Evolutionary conservation across 1,140 invertebrate species (phyloP).

Genomic region (Fopius arisanus): DNA sequence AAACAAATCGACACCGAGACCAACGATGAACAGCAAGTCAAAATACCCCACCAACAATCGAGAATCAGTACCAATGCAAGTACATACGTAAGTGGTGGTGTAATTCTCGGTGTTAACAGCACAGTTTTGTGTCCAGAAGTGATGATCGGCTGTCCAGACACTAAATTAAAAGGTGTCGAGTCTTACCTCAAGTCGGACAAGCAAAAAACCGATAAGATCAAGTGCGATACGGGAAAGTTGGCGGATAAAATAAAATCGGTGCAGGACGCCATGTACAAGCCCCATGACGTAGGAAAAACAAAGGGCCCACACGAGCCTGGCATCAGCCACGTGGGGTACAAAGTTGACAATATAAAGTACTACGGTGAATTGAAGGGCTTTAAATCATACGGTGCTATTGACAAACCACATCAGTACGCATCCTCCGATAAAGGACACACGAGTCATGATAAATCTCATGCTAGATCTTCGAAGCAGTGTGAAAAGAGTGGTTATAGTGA

Average conservation of each 20-base stretch:
- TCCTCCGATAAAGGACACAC: slow-evolving; percentile 38
- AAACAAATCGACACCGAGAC: slow-evolving; percentile 17
- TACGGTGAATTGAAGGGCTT: slow-evolving; percentile 60
- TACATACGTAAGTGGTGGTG: slow-evolving; percentile 26
- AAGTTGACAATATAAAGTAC: slow-evolving; percentile 57
- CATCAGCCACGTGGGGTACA: slow-evolving; percentile 49
- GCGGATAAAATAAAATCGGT: slow-evolving; percentile 55
- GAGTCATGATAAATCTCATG: slow-evolving; percentile 50
- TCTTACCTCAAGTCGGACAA: slow-evolving; percentile 48
- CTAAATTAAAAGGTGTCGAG: slow-evolving; percentile 49
- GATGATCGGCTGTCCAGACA: slow-evolving; percentile 18
- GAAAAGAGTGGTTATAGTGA: slow-evolving; percentile 52
- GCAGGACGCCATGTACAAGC: slow-evolving; percentile 46
- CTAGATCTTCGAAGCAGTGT: slow-evolving; percentile 43
- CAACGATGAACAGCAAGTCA: slow-evolving; percentile 27
- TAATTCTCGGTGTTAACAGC: slow-evolving; percentile 29
- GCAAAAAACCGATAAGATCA: slow-evolving; percentile 48
- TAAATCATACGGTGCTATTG: slow-evolving; percentile 57
- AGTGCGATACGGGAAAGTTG: slow-evolving; percentile 36
- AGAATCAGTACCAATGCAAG: slow-evolving; percentile 19
- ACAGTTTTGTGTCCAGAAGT: slow-evolving; percentile 32
- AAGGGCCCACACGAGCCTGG: slow-evolving; percentile 15
- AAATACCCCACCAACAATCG: not conserved
- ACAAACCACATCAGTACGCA: slow-evolving; percentile 51
- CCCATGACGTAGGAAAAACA: slow-evolving; percentile 11